Conservation (phyloP, 2,797 vertebrate genomes). For the Vipera latastei region DNA sequence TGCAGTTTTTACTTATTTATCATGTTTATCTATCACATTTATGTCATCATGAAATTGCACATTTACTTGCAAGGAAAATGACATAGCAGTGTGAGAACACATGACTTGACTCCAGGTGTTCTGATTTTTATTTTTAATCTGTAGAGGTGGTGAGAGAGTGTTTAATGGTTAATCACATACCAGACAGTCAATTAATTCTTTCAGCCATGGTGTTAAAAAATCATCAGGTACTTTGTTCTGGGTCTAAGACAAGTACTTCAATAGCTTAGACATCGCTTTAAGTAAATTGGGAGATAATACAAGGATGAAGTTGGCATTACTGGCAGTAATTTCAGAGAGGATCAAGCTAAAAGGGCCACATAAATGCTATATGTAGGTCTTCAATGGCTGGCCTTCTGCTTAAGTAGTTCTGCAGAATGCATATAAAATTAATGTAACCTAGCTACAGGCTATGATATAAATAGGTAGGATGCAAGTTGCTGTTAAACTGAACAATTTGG, state of each 20-base stretch:
- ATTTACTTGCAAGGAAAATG: neutral
- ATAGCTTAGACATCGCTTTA: slow-evolving; percentile 38
- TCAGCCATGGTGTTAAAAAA: slow-evolving; percentile 45
- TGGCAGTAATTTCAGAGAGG: slow-evolving; percentile 38
- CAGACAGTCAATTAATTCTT: slow-evolving; percentile 21
- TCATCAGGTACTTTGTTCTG: slow-evolving; percentile 31
- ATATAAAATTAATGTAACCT: slow-evolving; percentile 28
- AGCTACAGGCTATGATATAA: slow-evolving; percentile 10
- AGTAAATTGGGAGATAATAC: slow-evolving; percentile 43
- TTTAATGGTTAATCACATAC: slow-evolving; percentile 21
- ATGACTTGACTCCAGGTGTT: neutral
- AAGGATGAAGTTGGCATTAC: slow-evolving; percentile 35
- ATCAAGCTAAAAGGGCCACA: slow-evolving; percentile 19
- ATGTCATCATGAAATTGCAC: neutral
- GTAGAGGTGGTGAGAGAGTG: neutral
- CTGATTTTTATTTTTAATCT: slow-evolving; percentile 5
- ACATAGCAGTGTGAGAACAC: neutral
- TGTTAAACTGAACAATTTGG: slow-evolving; percentile 19
- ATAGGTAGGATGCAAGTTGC: slow-evolving; percentile 7
- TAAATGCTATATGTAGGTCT: neutral
- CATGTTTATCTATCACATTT: neutral
- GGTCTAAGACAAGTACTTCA: slow-evolving; percentile 20
- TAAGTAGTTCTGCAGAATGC: neutral
- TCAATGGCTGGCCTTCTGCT: neutral
- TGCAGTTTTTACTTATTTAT: neutral